Evolutionary conservation across 2,113 vertebrate genomes (phyloP).

Genomic region (Saimiri boliviensis): DNA sequence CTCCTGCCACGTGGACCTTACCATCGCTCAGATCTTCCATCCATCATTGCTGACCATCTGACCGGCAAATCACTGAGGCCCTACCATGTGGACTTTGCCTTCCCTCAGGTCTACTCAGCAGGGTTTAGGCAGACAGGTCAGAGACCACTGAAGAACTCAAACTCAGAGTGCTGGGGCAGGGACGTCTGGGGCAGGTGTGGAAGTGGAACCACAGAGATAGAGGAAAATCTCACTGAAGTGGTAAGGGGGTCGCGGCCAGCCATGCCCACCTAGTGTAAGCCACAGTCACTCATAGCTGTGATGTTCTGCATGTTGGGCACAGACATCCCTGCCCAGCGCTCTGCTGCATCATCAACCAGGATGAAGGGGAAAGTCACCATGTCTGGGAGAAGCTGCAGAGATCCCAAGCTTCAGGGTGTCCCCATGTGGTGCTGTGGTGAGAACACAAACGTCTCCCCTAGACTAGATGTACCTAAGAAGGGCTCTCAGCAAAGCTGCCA

Average conservation of each 20-base stretch:
- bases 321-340: accelerated
- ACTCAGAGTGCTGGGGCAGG: accelerated
- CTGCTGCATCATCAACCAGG: accelerated
- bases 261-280: accelerated
- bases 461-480: not conserved
- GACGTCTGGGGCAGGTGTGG: accelerated
- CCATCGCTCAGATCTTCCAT: not conserved
- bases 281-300: accelerated
- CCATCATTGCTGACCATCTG: too few relatives aligned
- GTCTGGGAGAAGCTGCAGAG: too few relatives aligned
- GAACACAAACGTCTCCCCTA: too few relatives aligned
- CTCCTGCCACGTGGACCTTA: too few relatives aligned
- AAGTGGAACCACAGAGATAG: too few relatives aligned
- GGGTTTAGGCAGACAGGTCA: not conserved
- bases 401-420: not conserved
- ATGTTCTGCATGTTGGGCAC: accelerated
- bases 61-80: too few relatives aligned
- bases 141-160: accelerated
- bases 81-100: too few relatives aligned
- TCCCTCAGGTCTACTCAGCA: accelerated
- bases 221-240: not conserved
- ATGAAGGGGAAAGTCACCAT: accelerated
- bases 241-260: accelerated
- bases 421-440: accelerated
- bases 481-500: accelerated